A percentile compares a stretch with the other conserved stretches of the same genome.
These are phyloP conservation scores for Athene cunicularia DNA, from an alignment of 2,113 vertebrate genomes.

Conservation along the genomic window DNA sequence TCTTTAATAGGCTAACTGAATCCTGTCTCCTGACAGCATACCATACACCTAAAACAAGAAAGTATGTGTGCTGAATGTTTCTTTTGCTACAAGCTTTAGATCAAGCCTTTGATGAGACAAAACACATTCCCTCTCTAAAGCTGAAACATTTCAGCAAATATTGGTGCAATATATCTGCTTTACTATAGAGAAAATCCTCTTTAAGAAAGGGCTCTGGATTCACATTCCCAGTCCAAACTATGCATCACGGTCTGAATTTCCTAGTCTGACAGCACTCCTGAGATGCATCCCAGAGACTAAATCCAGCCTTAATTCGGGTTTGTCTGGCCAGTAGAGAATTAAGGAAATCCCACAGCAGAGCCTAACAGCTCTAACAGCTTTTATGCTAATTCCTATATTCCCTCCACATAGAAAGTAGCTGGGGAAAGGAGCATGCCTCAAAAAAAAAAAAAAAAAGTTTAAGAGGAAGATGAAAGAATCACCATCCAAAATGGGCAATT, in stretches of 20 bases:
- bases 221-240: not conserved
- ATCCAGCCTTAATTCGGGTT: not conserved
- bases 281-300: slow-evolving; percentile 3
- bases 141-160: not conserved
- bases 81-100: not conserved
- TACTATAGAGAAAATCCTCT: not conserved
- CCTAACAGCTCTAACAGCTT: not conserved
- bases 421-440: not conserved
- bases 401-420: fast-evolving
- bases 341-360: not conserved
- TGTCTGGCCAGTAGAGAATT: not conserved
- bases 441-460: not conserved
- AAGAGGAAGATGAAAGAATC: not conserved
- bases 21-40: not conserved
- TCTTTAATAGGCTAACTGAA: not conserved
- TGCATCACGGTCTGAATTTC: not conserved
- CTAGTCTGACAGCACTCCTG: not conserved
- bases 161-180: not conserved
- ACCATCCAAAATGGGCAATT: not conserved
- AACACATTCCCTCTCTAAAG: not conserved
- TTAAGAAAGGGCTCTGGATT: not conserved
- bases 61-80: not conserved
- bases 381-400: not conserved
- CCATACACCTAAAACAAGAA: not conserved
- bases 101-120: slow-evolving; percentile 8